phyloP scores from a whole-genome alignment of 2,888 invertebrate species.

The Trichopoda pennipes region DNA sequence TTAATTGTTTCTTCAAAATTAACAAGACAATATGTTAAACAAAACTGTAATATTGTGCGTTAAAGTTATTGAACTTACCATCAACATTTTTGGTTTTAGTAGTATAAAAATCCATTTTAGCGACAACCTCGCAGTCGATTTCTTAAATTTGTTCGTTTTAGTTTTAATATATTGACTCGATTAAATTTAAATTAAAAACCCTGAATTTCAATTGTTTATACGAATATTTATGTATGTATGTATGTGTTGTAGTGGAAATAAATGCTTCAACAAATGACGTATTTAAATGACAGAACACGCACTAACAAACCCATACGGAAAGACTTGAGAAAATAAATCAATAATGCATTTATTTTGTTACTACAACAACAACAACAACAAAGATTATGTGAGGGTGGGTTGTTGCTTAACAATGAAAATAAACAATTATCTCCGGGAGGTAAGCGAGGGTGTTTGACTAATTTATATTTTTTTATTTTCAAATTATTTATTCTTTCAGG shows the following conservation, averaged over 20 bases:
- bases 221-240: background rate
- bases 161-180: slow-evolving; percentile 38
- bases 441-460: slow-evolving; percentile 23
- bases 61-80: slow-evolving; percentile 73
- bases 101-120: slow-evolving; percentile 76
- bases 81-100: slow-evolving; percentile 71
- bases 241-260: background rate
- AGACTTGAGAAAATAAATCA: slow-evolving; percentile 49
- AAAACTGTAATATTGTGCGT: background rate
- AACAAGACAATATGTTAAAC: background rate
- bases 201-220: background rate
- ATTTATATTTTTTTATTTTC: slow-evolving; percentile 7
- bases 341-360: slow-evolving; percentile 50
- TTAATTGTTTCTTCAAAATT: background rate
- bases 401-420: slow-evolving; percentile 32
- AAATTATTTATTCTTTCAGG: slow-evolving; percentile 7
- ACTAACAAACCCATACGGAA: slow-evolving; percentile 27
- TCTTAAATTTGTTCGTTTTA: background rate
- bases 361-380: slow-evolving; percentile 23
- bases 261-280: slow-evolving; percentile 36
- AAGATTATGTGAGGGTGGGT: slow-evolving; percentile 36
- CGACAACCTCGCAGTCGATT: slow-evolving; percentile 25
- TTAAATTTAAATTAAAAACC: slow-evolving; percentile 41
- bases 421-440: slow-evolving; percentile 34
- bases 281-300: slow-evolving; percentile 35